phyloP scores from a whole-genome alignment of 2,888 invertebrate genomes.

The Megamerina dolium region DNA sequence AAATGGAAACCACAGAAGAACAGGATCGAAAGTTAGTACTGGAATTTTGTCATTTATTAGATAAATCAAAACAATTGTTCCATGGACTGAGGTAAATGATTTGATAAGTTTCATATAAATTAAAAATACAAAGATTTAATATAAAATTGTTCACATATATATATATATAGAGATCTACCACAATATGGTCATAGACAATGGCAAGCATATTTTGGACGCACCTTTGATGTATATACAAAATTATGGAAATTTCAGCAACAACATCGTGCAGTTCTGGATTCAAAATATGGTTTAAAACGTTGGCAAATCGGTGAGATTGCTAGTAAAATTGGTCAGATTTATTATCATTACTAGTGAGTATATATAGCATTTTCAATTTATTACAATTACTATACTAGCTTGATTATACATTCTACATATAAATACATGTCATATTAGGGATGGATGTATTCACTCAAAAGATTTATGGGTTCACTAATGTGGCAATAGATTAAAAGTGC shows the following conservation, averaged over 20 bases:
- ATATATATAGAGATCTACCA: slow-evolving; percentile 75
- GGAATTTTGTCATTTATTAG: slow-evolving; percentile 92
- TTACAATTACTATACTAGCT: not conserved
- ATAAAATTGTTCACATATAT: not conserved
- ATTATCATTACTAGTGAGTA: slow-evolving; percentile 96
- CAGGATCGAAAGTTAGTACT: slow-evolving; percentile 87
- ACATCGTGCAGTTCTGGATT: slow-evolving; percentile 83
- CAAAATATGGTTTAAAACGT: slow-evolving; percentile 88
- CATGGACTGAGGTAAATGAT: slow-evolving; percentile 77
- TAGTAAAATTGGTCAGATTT: slow-evolving; percentile 96
- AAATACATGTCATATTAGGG: no score
- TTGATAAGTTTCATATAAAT: not conserved
- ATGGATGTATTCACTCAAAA: no score
- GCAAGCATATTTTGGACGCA: slow-evolving; percentile 94
- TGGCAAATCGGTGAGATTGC: slow-evolving; percentile 99
- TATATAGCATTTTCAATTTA: no score
- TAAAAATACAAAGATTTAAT: not conserved
- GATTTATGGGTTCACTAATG: no score
- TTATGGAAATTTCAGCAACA: slow-evolving; percentile 98
- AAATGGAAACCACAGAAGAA: slow-evolving; percentile 76
- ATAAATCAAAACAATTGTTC: slow-evolving; percentile 95
- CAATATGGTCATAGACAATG: slow-evolving; percentile 97
- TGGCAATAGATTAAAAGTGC: no score
- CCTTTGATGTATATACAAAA: slow-evolving; percentile 95
- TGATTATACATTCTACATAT: no score